Conservation (phyloP, 2,888 invertebrate species). For the Drosophila atroscutellata region DNA sequence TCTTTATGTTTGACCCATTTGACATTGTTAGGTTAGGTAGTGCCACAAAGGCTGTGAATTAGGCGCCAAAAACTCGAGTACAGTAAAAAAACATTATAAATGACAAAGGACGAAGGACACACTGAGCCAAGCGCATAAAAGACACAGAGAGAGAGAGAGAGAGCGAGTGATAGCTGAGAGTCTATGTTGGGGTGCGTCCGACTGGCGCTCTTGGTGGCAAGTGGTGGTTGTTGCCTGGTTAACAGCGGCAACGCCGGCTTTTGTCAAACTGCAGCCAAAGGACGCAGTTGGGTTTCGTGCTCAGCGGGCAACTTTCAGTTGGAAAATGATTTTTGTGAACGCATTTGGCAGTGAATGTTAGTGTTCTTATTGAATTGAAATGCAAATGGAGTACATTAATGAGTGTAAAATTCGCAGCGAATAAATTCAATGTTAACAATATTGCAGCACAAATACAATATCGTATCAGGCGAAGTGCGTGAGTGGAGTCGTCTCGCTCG, state of each 20-base stretch:
- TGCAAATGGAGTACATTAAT: not conserved
- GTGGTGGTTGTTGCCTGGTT: constrained; percentile 44
- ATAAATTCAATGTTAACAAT: constrained; percentile 1
- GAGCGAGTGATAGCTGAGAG: constrained; percentile 4
- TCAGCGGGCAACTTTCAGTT: not conserved
- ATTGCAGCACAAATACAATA: constrained; percentile 18
- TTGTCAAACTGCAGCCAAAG: constrained; percentile 24
- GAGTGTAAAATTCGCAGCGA: not conserved
- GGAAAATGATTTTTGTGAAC: not conserved
- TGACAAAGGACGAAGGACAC: constrained; percentile 1
- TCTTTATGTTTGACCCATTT: constrained; percentile 25
- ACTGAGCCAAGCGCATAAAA: constrained; percentile 1
- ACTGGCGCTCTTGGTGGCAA: constrained; percentile 6
- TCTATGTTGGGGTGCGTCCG: constrained; percentile 32
- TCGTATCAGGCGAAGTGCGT: constrained; percentile 8
- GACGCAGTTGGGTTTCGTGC: constrained; percentile 18
- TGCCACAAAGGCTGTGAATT: constrained; percentile 13
- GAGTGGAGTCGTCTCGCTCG: constrained; percentile 43
- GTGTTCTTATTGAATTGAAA: not conserved
- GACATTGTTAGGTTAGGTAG: constrained; percentile 39
- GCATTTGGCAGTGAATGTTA: not conserved
- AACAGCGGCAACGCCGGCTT: constrained; percentile 41
- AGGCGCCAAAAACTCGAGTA: constrained; percentile 65
- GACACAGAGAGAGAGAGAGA: constrained; percentile 11
- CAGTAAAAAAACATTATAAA: constrained; percentile 48